Conservation (phyloP, 2,888 invertebrate genomes). For the Netelia virgata region DNA sequence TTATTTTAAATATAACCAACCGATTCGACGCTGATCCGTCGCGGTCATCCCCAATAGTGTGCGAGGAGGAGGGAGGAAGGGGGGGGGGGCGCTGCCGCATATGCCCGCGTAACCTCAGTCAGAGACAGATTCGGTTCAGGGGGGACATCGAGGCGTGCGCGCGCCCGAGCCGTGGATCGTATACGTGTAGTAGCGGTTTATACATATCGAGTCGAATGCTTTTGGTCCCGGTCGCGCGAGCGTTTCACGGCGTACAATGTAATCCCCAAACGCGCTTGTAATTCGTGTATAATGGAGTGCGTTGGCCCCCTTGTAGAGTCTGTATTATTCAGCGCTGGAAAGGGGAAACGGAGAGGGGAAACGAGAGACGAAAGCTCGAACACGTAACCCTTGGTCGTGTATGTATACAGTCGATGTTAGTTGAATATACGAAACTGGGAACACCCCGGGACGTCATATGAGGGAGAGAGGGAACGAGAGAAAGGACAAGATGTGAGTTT, state of each 20-base stretch:
- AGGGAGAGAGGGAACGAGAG: constrained; percentile 15
- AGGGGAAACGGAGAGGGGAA: background rate
- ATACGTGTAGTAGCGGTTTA: constrained; percentile 7
- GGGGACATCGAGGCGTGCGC: constrained; percentile 12
- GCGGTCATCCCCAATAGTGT: constrained; percentile 72
- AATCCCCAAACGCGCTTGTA: constrained; percentile 77
- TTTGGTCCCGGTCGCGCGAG: constrained; percentile 55
- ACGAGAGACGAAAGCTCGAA: background rate
- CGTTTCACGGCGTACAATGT: constrained; percentile 72
- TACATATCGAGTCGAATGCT: constrained; percentile 23
- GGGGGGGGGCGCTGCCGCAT: constrained; percentile 59
- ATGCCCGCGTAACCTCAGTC: constrained; percentile 65
- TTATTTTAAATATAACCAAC: constrained; percentile 79
- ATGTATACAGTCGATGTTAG: constrained; percentile 67
- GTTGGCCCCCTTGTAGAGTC: constrained; percentile 70
- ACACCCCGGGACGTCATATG: constrained; percentile 16
- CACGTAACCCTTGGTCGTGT: constrained; percentile 63
- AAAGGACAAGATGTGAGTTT: background rate
- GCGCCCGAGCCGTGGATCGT: background rate
- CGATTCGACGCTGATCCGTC: constrained; percentile 76
- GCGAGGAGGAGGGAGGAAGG: constrained; percentile 6
- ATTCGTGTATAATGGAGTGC: constrained; percentile 79
- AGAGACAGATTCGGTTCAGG: constrained; percentile 52
- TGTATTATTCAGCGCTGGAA: constrained; percentile 62
- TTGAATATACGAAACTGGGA: constrained; percentile 45